Conservation (phyloP, 2,888 invertebrate species). For the Apotomis turbidana region DNA sequence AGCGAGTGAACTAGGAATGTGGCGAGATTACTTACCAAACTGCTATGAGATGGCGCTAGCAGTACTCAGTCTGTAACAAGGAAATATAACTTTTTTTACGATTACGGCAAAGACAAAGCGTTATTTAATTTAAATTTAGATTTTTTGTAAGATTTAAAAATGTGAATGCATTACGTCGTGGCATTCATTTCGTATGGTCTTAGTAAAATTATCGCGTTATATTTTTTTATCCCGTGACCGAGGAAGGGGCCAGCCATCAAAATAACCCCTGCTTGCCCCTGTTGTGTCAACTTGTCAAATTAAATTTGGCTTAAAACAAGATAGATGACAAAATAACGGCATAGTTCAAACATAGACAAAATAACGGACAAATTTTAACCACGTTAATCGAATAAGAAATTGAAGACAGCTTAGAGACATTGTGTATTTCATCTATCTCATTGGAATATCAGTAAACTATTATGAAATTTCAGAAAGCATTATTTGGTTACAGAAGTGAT, state of each 20-base stretch:
- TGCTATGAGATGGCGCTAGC: conserved; percentile 29
- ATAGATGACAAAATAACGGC: conserved; percentile 41
- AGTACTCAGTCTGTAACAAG: neutral
- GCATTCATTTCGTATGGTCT: too few species aligned
- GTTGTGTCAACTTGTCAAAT: neutral
- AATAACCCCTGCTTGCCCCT: too few species aligned
- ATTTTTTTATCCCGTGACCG: too few species aligned
- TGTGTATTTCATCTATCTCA: neutral
- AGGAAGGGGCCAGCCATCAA: too few species aligned
- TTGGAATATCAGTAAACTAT: neutral
- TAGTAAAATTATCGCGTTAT: too few species aligned
- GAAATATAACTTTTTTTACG: too few species aligned
- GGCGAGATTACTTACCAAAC: conserved; percentile 20
- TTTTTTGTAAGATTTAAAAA: too few species aligned
- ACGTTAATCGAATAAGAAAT: conserved; percentile 29
- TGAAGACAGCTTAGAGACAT: neutral
- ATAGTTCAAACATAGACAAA: neutral
- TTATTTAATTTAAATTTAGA: too few species aligned
- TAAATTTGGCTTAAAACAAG: neutral
- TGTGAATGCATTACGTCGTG: too few species aligned
- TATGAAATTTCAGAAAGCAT: too few species aligned
- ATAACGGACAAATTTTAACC: conserved; percentile 17
- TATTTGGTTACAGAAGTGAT: too few species aligned
- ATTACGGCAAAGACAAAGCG: too few species aligned
- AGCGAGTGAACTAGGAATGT: neutral